Conservation (phyloP, 2,113 vertebrate species). For the Tupaia chinensis region DNA sequence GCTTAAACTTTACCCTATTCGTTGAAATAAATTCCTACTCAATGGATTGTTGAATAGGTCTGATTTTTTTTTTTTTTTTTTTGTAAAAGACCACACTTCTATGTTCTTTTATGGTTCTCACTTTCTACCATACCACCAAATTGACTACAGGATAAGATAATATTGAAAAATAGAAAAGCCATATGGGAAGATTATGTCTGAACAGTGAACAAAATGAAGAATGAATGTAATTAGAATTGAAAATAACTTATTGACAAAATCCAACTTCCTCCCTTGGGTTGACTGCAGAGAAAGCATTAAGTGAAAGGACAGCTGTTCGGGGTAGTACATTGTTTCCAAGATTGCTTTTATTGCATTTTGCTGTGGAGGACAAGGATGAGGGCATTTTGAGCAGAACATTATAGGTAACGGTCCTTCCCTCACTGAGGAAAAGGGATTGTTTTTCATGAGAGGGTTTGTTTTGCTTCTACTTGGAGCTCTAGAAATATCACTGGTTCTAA, state of each 20-base stretch:
- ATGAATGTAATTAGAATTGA: not conserved
- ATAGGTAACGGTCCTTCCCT: not conserved
- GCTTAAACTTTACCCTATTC: not conserved
- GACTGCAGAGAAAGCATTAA: not conserved
- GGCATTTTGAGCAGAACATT: not conserved
- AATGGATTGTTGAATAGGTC: not conserved
- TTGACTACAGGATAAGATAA: not conserved
- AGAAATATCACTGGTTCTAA: not conserved
- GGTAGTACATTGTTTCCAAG: not conserved
- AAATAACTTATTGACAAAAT: not conserved
- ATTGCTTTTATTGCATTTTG: not conserved
- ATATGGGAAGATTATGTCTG: not conserved
- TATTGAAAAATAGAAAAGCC: not conserved
- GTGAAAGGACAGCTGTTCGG: not conserved
- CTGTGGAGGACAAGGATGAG: not conserved
- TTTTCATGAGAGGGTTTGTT: not conserved
- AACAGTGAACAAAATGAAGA: not conserved
- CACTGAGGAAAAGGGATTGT: not conserved
- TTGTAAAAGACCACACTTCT: not conserved
- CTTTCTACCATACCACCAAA: not conserved
- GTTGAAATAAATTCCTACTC: not conserved
- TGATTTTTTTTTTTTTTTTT: not conserved
- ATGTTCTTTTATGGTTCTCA: not conserved
- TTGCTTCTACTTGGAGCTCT: not conserved
- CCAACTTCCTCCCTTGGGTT: not conserved